Percentiles rank a stretch among this genome's conserved stretches.
Conservation (phyloP, 2,888 invertebrate genomes). For the Torymus tubicola region DNA sequence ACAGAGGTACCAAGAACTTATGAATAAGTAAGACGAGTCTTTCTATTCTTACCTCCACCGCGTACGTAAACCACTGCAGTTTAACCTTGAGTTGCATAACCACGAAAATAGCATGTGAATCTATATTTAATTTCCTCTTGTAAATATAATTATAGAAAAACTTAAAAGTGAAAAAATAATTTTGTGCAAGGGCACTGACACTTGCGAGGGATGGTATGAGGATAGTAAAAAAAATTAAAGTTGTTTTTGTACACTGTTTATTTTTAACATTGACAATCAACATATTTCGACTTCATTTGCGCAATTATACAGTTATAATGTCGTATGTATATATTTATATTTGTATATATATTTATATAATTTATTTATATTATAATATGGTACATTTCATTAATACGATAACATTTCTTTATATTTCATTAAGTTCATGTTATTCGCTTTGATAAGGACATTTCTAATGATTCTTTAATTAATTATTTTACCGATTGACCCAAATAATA, state of each 20-base stretch:
- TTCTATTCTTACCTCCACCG: conserved; percentile 66
- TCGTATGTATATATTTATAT: conserved; percentile 62
- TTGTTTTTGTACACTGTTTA: conserved; percentile 74
- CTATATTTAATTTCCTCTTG: conserved; percentile 38
- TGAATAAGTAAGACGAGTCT: conserved; percentile 71
- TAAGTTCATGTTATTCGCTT: conserved; percentile 39
- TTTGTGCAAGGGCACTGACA: neutral
- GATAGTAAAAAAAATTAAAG: neutral
- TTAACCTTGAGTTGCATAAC: conserved; percentile 44
- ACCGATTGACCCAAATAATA: conserved; percentile 19
- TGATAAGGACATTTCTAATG: conserved; percentile 36
- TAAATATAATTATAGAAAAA: too few species aligned
- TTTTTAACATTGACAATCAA: conserved; percentile 76
- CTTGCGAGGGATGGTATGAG: neutral
- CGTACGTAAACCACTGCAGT: conserved; percentile 25
- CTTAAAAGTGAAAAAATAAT: neutral
- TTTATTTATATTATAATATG: conserved; percentile 55
- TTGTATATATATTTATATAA: conserved; percentile 55
- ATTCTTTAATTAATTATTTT: conserved; percentile 37
- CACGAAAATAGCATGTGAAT: conserved; percentile 33
- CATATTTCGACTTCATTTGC: conserved; percentile 69
- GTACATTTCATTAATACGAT: conserved; percentile 54
- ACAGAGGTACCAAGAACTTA: conserved; percentile 70
- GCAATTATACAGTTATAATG: conserved; percentile 69
- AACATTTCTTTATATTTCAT: conserved; percentile 47